These are phyloP conservation scores for Gymnorhina tibicen DNA, from an alignment of 2,113 vertebrate genomes.

Conservation along the genomic window DNA sequence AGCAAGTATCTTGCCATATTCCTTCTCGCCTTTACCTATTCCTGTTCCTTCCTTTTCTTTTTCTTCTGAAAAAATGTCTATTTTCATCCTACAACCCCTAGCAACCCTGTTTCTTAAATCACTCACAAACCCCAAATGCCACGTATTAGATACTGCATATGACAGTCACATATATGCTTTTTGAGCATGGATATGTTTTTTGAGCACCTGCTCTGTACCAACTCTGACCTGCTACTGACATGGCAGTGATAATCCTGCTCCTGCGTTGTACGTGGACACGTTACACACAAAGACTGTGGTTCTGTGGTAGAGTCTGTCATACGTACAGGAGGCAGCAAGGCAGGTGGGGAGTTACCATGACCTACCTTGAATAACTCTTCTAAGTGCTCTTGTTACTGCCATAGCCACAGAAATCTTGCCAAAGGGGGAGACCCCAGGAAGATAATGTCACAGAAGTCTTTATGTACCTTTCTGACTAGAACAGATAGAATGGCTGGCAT, in stretches of 20 bases:
- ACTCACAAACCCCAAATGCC: neutral
- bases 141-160: neutral
- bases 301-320: neutral
- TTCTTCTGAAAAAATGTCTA: neutral
- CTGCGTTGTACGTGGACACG: fast-evolving
- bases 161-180: neutral
- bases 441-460: neutral
- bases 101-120: neutral
- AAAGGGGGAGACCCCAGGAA: neutral
- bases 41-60: neutral
- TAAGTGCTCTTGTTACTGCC: neutral
- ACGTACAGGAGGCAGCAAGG: neutral
- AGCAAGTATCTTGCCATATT: neutral
- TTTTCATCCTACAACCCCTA: neutral
- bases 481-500: neutral
- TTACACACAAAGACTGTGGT: neutral
- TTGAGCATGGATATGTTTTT: too few species aligned
- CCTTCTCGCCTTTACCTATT: neutral
- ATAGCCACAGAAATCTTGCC: neutral
- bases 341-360: neutral
- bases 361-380: neutral
- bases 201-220: neutral
- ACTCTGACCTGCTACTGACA: neutral
- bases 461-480: neutral
- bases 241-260: neutral